Evolutionary conservation across 2,888 invertebrate species (phyloP).

Genomic region (Andrena praecox): DNA sequence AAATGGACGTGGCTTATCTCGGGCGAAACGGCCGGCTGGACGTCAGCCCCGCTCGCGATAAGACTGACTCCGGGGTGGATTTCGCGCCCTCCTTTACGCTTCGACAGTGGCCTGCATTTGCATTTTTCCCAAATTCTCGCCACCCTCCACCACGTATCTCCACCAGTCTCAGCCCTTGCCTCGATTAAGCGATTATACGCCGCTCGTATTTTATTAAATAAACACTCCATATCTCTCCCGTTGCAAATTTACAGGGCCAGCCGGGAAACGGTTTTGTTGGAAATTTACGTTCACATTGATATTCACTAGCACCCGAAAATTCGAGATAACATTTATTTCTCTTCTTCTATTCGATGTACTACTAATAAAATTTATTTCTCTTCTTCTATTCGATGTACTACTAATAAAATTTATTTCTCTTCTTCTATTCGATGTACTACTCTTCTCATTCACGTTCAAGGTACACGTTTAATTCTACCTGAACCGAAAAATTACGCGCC

Average conservation of each 20-base stretch:
- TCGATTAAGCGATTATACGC: constrained; percentile 33
- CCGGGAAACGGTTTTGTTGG: no score
- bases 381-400: no score
- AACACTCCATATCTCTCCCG: not conserved
- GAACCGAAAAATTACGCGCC: no score
- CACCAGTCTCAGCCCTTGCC: constrained; percentile 35
- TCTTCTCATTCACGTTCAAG: no score
- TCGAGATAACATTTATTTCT: no score
- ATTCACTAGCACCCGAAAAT: no score
- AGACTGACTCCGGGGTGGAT: constrained; percentile 53
- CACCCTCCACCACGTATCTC: not conserved
- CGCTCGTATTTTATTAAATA: constrained; percentile 20
- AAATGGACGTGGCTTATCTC: constrained; percentile 77
- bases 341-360: no score
- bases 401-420: no score
- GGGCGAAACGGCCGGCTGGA: constrained; percentile 63
- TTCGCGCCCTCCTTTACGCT: constrained; percentile 68
- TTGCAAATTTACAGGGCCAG: not conserved
- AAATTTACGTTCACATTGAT: no score
- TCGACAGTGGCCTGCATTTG: constrained; percentile 68
- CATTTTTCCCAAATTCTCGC: constrained; percentile 69
- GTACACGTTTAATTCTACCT: no score
- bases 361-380: no score
- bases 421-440: no score
- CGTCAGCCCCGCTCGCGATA: constrained; percentile 60